phyloP scores from a whole-genome alignment of 64 coral and sea anemone genomes.

The Dendrophyllia cribrosa region DNA sequence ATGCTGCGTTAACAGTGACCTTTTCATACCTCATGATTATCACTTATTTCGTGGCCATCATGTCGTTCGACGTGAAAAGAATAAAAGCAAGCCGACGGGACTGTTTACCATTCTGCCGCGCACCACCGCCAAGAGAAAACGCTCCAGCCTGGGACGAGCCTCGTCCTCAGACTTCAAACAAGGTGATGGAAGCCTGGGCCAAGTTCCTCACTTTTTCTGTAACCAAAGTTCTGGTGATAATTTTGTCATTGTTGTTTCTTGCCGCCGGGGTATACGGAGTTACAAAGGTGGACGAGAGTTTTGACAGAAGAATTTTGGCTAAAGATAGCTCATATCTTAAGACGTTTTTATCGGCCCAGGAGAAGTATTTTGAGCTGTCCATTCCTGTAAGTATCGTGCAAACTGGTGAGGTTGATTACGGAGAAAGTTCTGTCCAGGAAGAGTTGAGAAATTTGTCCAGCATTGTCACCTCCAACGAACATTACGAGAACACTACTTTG shows the following conservation, averaged over 20 bases:
- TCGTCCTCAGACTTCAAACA: conserved; percentile 38
- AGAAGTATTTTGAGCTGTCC: conserved; percentile 17
- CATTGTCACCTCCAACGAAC: conserved; percentile 47
- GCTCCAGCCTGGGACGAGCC: conserved; percentile 65
- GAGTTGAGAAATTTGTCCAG: conserved; percentile 36
- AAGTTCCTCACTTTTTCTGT: conserved; percentile 2
- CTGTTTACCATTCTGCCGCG: conserved; percentile 63
- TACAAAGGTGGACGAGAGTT: conserved; percentile 35
- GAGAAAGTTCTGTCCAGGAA: conserved; percentile 16
- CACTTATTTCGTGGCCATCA: conserved; percentile 61
- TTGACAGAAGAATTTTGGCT: conserved; percentile 49
- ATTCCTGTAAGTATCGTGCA: conserved; percentile 44
- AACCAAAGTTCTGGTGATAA: conserved; percentile 20
- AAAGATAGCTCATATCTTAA: conserved; percentile 68
- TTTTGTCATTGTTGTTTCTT: conserved; percentile 34
- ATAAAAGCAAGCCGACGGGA: conserved; percentile 64
- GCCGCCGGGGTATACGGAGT: conserved; percentile 58
- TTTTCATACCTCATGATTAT: conserved; percentile 66
- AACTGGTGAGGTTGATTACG: conserved; percentile 20
- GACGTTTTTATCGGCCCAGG: conserved; percentile 22
- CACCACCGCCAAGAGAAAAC: conserved; percentile 47
- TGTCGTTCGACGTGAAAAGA: conserved; percentile 49
- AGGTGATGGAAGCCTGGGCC: conserved; percentile 36
- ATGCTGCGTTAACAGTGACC: conserved; percentile 47
- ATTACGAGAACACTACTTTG: conserved; percentile 17